Evolutionary conservation across 1,140 invertebrate genomes (phyloP), one percentile per base, ranked within the genome.

Genomic region (Macrostomum lignano): DNA sequence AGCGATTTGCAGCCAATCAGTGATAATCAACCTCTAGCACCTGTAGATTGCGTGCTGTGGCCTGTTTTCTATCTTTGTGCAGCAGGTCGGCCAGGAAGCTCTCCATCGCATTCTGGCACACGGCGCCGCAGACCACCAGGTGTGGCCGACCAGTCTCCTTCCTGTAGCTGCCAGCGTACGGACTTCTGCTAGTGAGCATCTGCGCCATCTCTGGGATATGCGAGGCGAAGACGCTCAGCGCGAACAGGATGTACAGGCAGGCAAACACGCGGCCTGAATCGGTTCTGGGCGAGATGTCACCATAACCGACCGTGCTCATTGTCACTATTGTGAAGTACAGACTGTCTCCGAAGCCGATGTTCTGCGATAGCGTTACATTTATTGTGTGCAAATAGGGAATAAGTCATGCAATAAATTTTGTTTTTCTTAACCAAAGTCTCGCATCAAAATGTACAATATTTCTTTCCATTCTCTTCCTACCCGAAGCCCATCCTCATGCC

Each of bases 291-390:
- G 71, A 86, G 50, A 91, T 77, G 63, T 91, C 82, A 63, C 82
- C 82, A 61, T 91, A 91, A 52, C 82, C 82, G 58, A 93, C 84
- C 39, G 84, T 93, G 43, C 82, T 93, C 82, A 93, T 93, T 46
- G 84, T 93, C 44, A 93, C 84, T 61, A 93, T 86, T 38, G 86
- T 68, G 65, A 93, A 93, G 64, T 93, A 93, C 44, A 93, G 78
- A 61, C 82, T 88, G 44, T 82, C 86, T 75, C 81, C 91, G 61
- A 91, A 93, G 28, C 81, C 77, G 49, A 93, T 67, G 49, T 70
- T 69, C 59, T 91, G 75, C 36, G 75, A 72, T n/a, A n/a, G n/a
- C n/a, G n/a, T n/a, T n/a, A n/a, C n/a, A n/a, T n/a, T n/a, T n/a
- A n/a, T n/a, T n/a, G n/a, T n/a, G n/a, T n/a, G n/a, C n/a, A n/a